Base-by-base conservation (phyloP, 2,797 vertebrate species). In the Hoplostethus atlanticus region DNA sequence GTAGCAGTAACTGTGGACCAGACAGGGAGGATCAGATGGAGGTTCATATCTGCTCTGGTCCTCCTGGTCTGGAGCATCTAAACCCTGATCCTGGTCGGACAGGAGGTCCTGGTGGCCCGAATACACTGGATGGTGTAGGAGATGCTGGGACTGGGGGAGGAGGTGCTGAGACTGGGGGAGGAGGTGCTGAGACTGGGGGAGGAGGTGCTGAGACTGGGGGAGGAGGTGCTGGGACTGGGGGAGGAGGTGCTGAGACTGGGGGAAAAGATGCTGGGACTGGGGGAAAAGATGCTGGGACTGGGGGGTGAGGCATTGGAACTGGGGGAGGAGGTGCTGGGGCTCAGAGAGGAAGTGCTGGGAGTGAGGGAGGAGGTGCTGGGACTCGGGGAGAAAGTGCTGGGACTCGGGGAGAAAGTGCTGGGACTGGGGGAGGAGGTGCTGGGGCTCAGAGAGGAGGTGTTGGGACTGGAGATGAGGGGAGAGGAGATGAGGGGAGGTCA, bases 21-120 rank as follows among this genome's bases (percentile, higher is more conserved):
- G 59, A 44, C 58, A 66, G 17, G 76, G 54, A 0, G 63, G 60
- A 2, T 77, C 79, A 2, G 64, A 40, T 0, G 55, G 30, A 0
- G 55, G 38, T 25, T 78, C 78, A 6, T n/a, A 17, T 34, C 60
- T 28, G 42, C 1, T 66, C 89, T 87, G 31, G 31, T 34, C 31
- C 31, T 34, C 31, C 31, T 34, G 86, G 21, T 64, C 21, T 0
- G 31, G 2, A 62, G 65, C 3, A 11, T 71, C 55, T 1, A 77
- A 38, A 38, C 34, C 69, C 6, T 36, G 57, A 15, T 42, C 4
- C 16, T 53, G 52, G 6, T 57, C 21, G 21, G 21, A 21, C 21
- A 21, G 21, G 21, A 21, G 1, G 21, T 21, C 21, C 21, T 21
- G 21, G 21, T 21, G 21, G 21, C 21, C 21, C 1, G 21, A 21